Percentiles rank a stretch among this genome's conserved stretches.
Conservation (phyloP, 2,888 invertebrate genomes). For the Drosophila phalerata region DNA sequence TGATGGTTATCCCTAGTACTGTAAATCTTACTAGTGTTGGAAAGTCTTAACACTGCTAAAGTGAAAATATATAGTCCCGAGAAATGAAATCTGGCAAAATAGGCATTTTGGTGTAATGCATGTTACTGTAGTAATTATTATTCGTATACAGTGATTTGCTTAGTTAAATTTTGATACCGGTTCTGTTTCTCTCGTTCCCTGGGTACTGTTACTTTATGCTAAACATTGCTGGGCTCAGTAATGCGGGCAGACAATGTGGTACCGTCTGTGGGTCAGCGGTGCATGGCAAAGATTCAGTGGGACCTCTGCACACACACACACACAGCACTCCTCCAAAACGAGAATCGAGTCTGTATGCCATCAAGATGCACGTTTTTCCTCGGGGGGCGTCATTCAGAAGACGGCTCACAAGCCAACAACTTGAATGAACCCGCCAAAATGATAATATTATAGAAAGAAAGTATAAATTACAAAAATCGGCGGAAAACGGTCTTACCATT, state of each 20-base stretch:
- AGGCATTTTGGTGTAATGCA: not conserved
- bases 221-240: slow-evolving; percentile 17
- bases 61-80: no score
- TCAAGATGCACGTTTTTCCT: slow-evolving; percentile 69
- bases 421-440: not conserved
- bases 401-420: slow-evolving; percentile 3
- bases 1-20: no score
- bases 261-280: slow-evolving; percentile 15
- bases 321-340: slow-evolving; percentile 19
- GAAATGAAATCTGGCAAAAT: not conserved
- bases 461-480: no score
- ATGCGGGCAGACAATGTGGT: slow-evolving; percentile 37
- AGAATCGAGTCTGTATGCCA: slow-evolving; percentile 36
- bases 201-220: slow-evolving; percentile 57
- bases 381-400: slow-evolving; percentile 12
- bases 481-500: no score
- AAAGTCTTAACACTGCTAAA: no score
- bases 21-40: no score
- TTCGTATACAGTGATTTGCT: not conserved
- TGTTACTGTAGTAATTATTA: not conserved
- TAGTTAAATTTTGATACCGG: not conserved
- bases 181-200: not conserved
- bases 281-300: slow-evolving; percentile 42
- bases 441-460: no score
- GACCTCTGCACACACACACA: slow-evolving; percentile 14